These are phyloP conservation scores for Catocala nupta DNA, from an alignment of 2,888 invertebrate species.

Conservation along the genomic window DNA sequence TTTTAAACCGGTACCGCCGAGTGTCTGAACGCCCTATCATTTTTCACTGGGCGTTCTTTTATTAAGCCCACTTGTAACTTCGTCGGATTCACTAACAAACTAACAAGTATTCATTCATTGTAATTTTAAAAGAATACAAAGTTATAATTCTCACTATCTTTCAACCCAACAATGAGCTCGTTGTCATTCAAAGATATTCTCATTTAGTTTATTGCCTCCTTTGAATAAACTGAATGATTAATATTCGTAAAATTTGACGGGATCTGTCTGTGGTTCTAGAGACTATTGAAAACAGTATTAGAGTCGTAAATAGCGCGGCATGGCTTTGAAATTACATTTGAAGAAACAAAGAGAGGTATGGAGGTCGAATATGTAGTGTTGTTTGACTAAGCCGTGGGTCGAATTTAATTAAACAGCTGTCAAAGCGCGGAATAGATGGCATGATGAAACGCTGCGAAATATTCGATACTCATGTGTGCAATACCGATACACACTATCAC, in stretches of 20 bases:
- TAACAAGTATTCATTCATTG: conserved; percentile 15
- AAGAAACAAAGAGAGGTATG: conserved; percentile 29
- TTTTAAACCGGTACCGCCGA: conserved; percentile 50
- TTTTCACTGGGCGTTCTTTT: conserved; percentile 32
- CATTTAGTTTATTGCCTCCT: conserved; percentile 3
- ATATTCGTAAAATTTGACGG: conserved; percentile 32
- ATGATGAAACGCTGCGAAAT: conserved; percentile 37
- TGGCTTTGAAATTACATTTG: conserved; percentile 34
- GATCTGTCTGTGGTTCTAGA: conserved; percentile 27
- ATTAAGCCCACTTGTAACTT: conserved; percentile 32
- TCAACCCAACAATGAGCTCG: not conserved
- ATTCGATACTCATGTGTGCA: conserved; percentile 34
- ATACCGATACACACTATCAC: too few relatives aligned
- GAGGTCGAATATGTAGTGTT: conserved; percentile 28
- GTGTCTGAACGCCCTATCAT: conserved; percentile 26
- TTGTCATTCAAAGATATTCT: conserved; percentile 4
- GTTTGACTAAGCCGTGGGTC: conserved; percentile 28
- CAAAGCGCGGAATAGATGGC: conserved; percentile 43
- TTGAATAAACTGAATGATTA: conserved; percentile 15
- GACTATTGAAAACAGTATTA: conserved; percentile 16
- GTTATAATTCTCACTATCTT: too few relatives aligned
- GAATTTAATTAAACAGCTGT: conserved; percentile 62
- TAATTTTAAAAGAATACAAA: not conserved
- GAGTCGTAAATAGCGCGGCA: conserved; percentile 13
- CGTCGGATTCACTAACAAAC: conserved; percentile 13